Evolutionary conservation across 2,888 invertebrate species (phyloP).

Genomic region (Electrophaes corylata): DNA sequence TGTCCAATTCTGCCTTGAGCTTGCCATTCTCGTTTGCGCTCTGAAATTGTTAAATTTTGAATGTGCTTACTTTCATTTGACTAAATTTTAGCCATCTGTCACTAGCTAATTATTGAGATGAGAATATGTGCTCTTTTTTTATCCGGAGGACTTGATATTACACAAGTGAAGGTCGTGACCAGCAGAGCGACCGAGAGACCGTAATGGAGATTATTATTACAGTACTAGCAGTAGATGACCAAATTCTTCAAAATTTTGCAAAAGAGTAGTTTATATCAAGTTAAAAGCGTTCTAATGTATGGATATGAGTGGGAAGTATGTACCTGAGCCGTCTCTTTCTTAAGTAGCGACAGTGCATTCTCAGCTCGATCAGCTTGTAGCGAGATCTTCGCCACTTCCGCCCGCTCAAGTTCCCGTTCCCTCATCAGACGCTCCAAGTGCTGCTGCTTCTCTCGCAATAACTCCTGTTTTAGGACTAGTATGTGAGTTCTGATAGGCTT

Average conservation of each 20-base stretch:
- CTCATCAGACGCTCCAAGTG: slow-evolving; percentile 96
- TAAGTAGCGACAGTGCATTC: slow-evolving; percentile 83
- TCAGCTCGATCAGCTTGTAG: slow-evolving; percentile 92
- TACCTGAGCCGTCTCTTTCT: slow-evolving; percentile 88
- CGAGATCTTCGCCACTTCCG: slow-evolving; percentile 93
- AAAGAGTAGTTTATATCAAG: no score
- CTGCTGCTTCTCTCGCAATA: slow-evolving; percentile 96
- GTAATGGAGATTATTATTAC: no score
- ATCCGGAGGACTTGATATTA: no score
- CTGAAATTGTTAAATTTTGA: slow-evolving; percentile 53
- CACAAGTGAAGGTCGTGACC: neutral
- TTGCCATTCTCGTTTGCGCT: slow-evolving; percentile 81
- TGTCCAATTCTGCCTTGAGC: slow-evolving; percentile 82
- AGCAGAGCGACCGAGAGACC: no score
- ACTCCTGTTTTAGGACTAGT: slow-evolving; percentile 85
- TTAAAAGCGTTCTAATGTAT: neutral
- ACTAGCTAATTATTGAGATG: no score
- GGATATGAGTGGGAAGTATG: slow-evolving; percentile 21
- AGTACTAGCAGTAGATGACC: no score
- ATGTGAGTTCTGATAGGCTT: neutral
- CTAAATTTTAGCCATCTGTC: no score
- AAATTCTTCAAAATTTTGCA: no score
- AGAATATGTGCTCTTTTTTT: no score
- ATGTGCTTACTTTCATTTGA: no score
- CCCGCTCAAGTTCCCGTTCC: slow-evolving; percentile 95